Evolutionary conservation across 2,797 vertebrate species (phyloP), one percentile per base, ranked within the genome.

Genomic region (Lindbergichthys nudifrons): DNA sequence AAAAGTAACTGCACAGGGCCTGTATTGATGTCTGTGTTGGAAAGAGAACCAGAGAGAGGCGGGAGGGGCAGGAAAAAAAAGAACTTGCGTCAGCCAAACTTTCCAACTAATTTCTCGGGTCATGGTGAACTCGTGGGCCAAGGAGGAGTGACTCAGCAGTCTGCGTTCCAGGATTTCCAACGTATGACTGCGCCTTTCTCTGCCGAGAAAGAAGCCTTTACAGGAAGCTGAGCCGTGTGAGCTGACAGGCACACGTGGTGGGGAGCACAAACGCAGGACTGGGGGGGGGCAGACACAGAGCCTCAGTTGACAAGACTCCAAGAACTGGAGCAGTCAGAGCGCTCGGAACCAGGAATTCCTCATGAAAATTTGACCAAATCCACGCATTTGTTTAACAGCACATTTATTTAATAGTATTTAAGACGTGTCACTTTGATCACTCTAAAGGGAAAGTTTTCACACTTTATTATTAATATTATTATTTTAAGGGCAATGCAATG

Each of bases 11-110:
- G 93, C 95, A 93, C 94, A 92, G 85, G 88, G 91, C 93, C 92
- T 93, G 93, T 88, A 93, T 95, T 67, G 86, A 90, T 88, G 90
- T 94, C 91, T 94, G 92, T 92, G 90, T 90, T 89, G 88, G 94
- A 93, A 93, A 70, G 73, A 30, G 19, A 77, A 87, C 65, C 69
- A 66, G 77, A 78, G 76, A 70, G 65, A 70, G 74, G 66, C 66
- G 3, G 75, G 70, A 82, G 67, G 79, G 66, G 73, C 73, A 89
- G 80, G 15, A 72, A 75, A 60, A 62, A 43, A 56, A 23, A 0
- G 54, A 77, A 68, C 69, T 75, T 83, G 86, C 92, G 89, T 87
- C 77, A 85, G 78, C 75, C 46, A 87, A 80, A 83, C 4, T 43
- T 52, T 82, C 77, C 84, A 84, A 65, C 78, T 52, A 66, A 79